Evolutionary conservation across 2,797 vertebrate species (phyloP), one percentile per base, ranked within the genome.

Genomic region (Argya squamiceps): DNA sequence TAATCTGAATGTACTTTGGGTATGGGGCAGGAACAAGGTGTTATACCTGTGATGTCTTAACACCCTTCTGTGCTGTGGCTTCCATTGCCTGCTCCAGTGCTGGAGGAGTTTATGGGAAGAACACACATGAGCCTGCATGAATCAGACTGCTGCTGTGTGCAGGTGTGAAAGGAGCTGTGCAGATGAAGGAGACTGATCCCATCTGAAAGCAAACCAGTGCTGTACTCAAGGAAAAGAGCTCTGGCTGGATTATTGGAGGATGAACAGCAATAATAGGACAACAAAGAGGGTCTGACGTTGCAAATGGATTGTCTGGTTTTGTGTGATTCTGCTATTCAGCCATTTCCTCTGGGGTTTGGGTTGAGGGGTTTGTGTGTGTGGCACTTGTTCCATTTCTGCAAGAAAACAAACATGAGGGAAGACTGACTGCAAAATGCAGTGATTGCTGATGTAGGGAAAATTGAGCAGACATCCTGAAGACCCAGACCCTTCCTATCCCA

Each of bases 111-210:
- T n/a, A 27, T 1, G 9, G 32, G 53, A 46, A 83, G n/a, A 32
- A n/a, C 2, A 1, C 16, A 24, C 10, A 2, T 6, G 5, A 55
- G 29, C 15, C 32, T 3, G 2, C 2, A 0, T 43, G 50, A 34
- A 14, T 8, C 0, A 34, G 53, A 20, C 14, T 8, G 16, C 46
- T 62, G 67, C 59, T 70, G 9, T 34, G 70, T 80, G 52, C 60
- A 39, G 46, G 16, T 46, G 46, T 52, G 37, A 32, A 80, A 59
- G 50, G 41, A 78, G 18, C 30, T 56, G 44, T 77, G 77, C 44
- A 36, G 47, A 3, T 47, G 30, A 58, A n/a, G 62, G 39, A 27
- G 53, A 20, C 32, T n/a, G 24, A 75, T 63, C 32, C 13, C 29
- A 9, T 39, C n/a, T 37, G 58, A 80, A 65, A 85, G 55, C 58